Evolutionary conservation across 1,140 invertebrate species (phyloP), one percentile per base, ranked within the genome.

Genomic region (Conus betulinus): DNA sequence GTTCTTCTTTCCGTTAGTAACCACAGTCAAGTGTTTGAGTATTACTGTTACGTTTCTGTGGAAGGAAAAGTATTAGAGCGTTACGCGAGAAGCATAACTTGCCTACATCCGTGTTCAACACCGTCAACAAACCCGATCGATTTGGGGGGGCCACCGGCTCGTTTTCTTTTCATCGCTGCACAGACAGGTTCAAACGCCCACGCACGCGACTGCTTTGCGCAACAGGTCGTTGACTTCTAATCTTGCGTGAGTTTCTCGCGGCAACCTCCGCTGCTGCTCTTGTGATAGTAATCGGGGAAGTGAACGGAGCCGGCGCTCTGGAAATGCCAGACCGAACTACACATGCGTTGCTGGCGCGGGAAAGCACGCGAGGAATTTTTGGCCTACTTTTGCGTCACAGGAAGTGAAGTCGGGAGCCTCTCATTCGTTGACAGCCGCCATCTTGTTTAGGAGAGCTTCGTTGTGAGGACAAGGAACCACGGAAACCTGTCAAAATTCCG

Each of bases 401-500:
- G 90, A 91, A 91, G 88, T 89, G 27, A 87, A 71, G 85, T 76
- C 85, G 71, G 71, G 57, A 63, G 88, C 86, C 88, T 91, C 91
- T 91, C 90, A 81, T 90, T 89, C 89, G 90, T 88, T 79, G 52
- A 79, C 67, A 74, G 87, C 90, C 90, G 92, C 92, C 93, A 93
- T 93, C 84, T 92, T 93, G 91, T 88, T 90, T 88, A 87, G 88
- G 86, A 83, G 53, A 57, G 88, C 89, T 88, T 88, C 87, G 88
- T 79, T 76, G 78, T 67, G 84, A 52, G 88, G 82, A 63, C 67
- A 63, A 60, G 57, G 83, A 63, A 83, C 57, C 83, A 51, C 63
- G 85, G 89, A 91, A 90, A 87, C 87, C 83, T 89, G 90, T 89
- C 91, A 94, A 93, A 92, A 93, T 93, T 93, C 92, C 92, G 88